Evolutionary conservation across 2,113 vertebrate genomes (phyloP).

Genomic region (Lepus timidus): DNA sequence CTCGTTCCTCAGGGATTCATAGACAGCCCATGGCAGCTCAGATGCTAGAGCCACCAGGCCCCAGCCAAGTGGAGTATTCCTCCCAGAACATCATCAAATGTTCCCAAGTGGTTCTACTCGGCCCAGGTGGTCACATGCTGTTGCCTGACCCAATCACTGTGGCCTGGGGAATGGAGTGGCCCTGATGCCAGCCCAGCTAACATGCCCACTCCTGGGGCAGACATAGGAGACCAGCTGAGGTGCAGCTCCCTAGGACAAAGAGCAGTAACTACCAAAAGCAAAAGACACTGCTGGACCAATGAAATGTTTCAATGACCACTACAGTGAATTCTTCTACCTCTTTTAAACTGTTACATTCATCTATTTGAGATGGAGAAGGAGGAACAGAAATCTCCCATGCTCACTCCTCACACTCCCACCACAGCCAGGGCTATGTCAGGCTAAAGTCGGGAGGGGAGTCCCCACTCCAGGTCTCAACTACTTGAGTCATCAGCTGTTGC

Average conservation of each 20-base stretch:
- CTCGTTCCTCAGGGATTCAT: background rate
- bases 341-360: too few relatives aligned
- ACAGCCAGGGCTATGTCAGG: too few relatives aligned
- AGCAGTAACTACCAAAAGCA: background rate
- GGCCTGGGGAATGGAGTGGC: background rate
- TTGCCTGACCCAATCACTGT: background rate
- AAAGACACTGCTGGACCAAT: background rate
- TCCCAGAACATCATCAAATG: background rate
- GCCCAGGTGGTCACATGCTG: background rate
- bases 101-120: background rate
- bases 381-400: too few relatives aligned
- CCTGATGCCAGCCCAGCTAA: too few relatives aligned
- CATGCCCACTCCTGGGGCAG: background rate
- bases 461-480: too few relatives aligned
- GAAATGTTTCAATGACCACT: background rate
- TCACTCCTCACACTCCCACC: too few relatives aligned
- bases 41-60: background rate
- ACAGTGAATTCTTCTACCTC: background rate
- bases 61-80: background rate
- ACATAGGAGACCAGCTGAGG: rapidly evolving
- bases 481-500: too few relatives aligned
- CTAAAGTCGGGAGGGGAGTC: too few relatives aligned
- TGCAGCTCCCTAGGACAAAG: background rate
- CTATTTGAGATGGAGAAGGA: too few relatives aligned
- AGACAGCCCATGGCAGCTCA: background rate